Evolutionary conservation across 2,113 vertebrate genomes (phyloP).

Genomic region (Eulacestoma nigropectus): DNA sequence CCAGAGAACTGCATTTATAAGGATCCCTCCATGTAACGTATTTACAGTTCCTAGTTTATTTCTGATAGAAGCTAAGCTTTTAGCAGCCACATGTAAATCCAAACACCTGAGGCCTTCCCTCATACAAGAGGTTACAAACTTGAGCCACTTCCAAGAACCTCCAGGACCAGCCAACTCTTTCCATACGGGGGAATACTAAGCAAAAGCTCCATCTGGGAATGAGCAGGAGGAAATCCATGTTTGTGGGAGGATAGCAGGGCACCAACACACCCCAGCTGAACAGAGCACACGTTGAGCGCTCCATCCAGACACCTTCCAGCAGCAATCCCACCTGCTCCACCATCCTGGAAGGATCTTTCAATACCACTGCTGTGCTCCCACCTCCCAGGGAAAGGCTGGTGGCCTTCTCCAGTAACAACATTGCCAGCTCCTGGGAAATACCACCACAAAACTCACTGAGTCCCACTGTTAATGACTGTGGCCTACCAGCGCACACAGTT

Average conservation of each 20-base stretch:
- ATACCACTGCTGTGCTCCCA: not conserved
- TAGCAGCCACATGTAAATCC: not conserved
- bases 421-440: accelerated
- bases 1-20: not conserved
- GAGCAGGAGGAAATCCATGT: not conserved
- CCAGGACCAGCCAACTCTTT: not conserved
- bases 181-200: not conserved
- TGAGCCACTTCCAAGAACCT: not conserved
- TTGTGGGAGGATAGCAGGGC: not conserved
- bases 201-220: not conserved
- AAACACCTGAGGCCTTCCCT: not conserved
- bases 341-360: not conserved
- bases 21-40: not conserved
- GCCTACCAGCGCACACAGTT: not conserved
- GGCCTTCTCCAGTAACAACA: not conserved
- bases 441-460: not conserved
- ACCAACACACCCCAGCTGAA: not conserved
- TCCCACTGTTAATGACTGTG: not conserved
- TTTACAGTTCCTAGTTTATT: not conserved
- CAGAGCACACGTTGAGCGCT: not conserved
- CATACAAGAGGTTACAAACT: not conserved
- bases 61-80: not conserved
- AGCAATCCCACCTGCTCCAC: not conserved
- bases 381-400: not conserved
- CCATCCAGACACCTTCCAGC: not conserved